A percentile compares a stretch with the other conserved stretches of the same genome.
phyloP scores from a whole-genome alignment of 37 sponge, comb jelly and placozoan species.

The Crambe crambe region DNA sequence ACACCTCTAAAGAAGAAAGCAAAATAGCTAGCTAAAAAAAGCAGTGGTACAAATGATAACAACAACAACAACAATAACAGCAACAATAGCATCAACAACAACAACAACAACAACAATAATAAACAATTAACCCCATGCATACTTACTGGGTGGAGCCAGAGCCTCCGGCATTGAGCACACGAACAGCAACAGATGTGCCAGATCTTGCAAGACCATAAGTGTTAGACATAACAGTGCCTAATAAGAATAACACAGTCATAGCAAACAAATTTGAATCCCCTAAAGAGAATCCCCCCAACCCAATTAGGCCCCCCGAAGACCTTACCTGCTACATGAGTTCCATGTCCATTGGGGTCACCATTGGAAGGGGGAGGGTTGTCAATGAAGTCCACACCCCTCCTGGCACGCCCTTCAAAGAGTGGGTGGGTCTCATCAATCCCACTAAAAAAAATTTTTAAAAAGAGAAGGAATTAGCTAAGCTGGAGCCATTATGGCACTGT shows the following conservation, averaged over 20 bases:
- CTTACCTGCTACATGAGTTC: slow-evolving; percentile 77
- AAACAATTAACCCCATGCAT: too few species aligned
- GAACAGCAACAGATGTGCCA: slow-evolving; percentile 75
- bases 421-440: slow-evolving; percentile 56
- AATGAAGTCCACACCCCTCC: slow-evolving; percentile 39
- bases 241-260: neutral
- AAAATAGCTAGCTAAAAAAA: too few species aligned
- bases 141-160: slow-evolving; percentile 49
- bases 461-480: too few species aligned
- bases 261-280: neutral
- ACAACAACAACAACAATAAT: too few species aligned
- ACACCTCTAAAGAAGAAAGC: slow-evolving; percentile 52
- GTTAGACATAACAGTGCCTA: slow-evolving; percentile 69
- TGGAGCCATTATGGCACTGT: neutral
- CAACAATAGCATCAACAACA: too few species aligned
- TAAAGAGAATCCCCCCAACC: too few species aligned
- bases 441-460: slow-evolving; percentile 16
- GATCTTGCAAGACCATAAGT: slow-evolving; percentile 67
- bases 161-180: slow-evolving; percentile 55
- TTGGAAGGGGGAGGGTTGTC: slow-evolving; percentile 38
- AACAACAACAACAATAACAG: too few species aligned
- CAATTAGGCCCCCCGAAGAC: too few species aligned
- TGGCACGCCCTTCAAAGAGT: slow-evolving; percentile 62
- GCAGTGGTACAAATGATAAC: too few species aligned
- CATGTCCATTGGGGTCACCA: slow-evolving; percentile 76